Percentiles rank a stretch among this genome's conserved stretches.
Conservation (phyloP, 37 sponge, comb jelly and placozoan genomes). For the Aphrocallistes beatrix region DNA sequence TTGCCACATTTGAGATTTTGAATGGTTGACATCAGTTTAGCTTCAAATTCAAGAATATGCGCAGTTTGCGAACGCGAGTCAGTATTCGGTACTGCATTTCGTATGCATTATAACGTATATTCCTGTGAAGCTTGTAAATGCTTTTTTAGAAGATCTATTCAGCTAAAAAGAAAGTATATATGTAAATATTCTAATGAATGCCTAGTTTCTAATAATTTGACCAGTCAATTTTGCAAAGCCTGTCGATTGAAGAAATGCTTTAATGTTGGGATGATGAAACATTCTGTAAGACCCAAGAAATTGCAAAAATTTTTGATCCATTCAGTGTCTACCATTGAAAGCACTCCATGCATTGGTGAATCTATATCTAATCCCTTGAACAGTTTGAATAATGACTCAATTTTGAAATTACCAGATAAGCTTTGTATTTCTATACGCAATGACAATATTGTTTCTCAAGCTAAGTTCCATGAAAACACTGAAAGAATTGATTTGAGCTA, state of each 20-base stretch:
- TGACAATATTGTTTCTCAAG: background rate
- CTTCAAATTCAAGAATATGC: no score
- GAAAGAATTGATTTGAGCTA: no score
- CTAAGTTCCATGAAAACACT: no score
- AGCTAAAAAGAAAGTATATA: constrained; percentile 75
- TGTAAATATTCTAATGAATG: constrained; percentile 60
- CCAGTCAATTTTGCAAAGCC: constrained; percentile 74
- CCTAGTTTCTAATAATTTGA: constrained; percentile 39
- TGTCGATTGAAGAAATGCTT: constrained; percentile 82
- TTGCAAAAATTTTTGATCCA: background rate
- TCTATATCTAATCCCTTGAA: background rate
- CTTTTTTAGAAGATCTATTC: constrained; percentile 82
- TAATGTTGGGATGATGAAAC: constrained; percentile 73
- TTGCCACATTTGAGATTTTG: no score
- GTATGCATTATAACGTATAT: constrained; percentile 76
- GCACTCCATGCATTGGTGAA: background rate
- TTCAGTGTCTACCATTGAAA: background rate
- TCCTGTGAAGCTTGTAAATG: constrained; percentile 96
- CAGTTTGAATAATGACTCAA: no score
- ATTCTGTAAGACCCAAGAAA: constrained; percentile 35
- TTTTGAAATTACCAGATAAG: no score
- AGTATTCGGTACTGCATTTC: constrained; percentile 20
- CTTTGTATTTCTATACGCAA: no score
- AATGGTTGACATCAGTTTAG: no score
- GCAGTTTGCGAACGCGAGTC: constrained; percentile 63